These are phyloP conservation scores for Aulostomus chinensis DNA, from an alignment of 2,797 vertebrate species.

Conservation along the genomic window DNA sequence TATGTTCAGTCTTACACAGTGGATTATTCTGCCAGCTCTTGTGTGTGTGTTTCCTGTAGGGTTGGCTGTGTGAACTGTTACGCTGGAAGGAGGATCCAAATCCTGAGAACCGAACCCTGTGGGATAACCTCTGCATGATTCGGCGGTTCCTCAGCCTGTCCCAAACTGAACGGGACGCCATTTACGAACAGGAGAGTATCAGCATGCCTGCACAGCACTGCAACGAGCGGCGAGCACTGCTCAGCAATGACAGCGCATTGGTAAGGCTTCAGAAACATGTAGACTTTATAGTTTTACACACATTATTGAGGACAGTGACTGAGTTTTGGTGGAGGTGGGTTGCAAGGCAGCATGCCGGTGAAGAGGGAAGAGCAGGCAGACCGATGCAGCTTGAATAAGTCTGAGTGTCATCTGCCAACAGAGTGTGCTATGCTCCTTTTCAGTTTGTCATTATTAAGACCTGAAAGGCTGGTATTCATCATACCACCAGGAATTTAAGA, in stretches of 20 bases:
- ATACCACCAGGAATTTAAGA: no score
- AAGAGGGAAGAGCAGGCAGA: no score
- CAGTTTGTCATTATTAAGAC: no score
- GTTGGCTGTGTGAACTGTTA: slow-evolving; percentile 94
- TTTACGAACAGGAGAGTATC: slow-evolving; percentile 94
- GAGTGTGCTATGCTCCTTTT: no score
- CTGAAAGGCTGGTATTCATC: no score
- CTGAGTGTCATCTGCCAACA: no score
- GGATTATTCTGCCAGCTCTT: background rate
- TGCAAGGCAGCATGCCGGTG: no score
- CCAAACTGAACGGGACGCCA: slow-evolving; percentile 89
- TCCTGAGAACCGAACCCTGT: slow-evolving; percentile 93
- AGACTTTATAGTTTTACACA: background rate
- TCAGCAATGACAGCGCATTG: slow-evolving; percentile 66
- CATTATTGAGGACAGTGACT: background rate
- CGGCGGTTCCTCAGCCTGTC: slow-evolving; percentile 92
- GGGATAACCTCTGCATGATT: slow-evolving; percentile 97
- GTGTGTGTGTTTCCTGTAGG: slow-evolving; percentile 78
- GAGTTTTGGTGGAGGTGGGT: no score
- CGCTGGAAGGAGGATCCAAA: slow-evolving; percentile 96
- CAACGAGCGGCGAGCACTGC: slow-evolving; percentile 60
- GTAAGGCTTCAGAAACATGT: slow-evolving; percentile 47
- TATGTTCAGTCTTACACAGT: background rate
- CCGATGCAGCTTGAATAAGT: no score
- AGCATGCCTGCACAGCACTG: slow-evolving; percentile 82